A percentile compares a stretch with the other conserved stretches of the same genome.
phyloP scores from a whole-genome alignment of 2,797 vertebrate species.

The Nannoperca australis region DNA sequence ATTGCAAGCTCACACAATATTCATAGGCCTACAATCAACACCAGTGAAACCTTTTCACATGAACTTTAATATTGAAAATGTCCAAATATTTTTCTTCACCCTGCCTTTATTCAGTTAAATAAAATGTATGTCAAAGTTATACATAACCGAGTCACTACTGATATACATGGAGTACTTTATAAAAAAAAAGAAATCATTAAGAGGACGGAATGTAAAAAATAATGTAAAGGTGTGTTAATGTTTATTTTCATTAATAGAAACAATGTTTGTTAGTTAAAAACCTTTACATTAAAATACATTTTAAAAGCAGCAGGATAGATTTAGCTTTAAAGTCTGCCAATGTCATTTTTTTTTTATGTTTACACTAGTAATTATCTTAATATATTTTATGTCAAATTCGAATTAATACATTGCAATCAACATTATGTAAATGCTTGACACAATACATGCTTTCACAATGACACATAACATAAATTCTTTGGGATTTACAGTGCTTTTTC shows the following conservation, averaged over 20 bases:
- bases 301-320: conserved; percentile 2
- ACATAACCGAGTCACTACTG: conserved; percentile 2
- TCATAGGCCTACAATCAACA: conserved; percentile 8
- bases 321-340: background rate
- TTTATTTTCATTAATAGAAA: background rate
- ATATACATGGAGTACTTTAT: background rate
- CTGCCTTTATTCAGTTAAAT: conserved; percentile 22
- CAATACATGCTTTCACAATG: conserved; percentile 10
- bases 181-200: background rate
- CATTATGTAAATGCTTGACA: conserved; percentile 11
- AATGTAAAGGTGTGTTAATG: background rate
- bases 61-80: conserved; percentile 23
- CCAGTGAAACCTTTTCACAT: conserved; percentile 10
- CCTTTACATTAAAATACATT: background rate
- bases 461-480: conserved; percentile 17
- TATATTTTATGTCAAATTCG: conserved; percentile 4
- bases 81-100: conserved; percentile 16
- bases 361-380: background rate
- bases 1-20: conserved; percentile 9
- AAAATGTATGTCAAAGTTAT: conserved; percentile 2
- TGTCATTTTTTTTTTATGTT: background rate
- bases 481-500: conserved; percentile 40
- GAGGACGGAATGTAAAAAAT: background rate
- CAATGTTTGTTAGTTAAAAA: background rate
- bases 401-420: conserved; percentile 2